Evolutionary conservation across 2,113 vertebrate genomes (phyloP).

Genomic region (Aythya baeri): DNA sequence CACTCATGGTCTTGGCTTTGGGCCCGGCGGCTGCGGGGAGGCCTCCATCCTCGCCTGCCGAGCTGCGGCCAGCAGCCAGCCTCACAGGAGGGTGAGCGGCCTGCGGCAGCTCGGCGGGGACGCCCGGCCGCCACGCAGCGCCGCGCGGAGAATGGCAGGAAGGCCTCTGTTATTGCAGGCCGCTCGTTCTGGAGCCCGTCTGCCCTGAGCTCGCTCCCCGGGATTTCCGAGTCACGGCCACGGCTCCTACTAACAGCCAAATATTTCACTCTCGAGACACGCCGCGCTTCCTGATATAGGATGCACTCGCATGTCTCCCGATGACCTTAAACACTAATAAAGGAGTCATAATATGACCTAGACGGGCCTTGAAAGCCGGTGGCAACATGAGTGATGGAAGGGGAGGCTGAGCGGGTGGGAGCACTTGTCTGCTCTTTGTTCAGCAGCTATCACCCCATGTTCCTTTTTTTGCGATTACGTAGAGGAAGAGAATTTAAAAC

Average conservation of each 20-base stretch:
- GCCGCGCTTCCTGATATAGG: constrained; percentile 89
- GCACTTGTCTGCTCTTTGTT: constrained; percentile 55
- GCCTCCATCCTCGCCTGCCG: neutral
- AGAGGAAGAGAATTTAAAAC: constrained; percentile 51
- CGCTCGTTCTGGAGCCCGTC: constrained; percentile 82
- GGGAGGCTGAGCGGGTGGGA: constrained; percentile 6
- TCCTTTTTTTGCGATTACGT: constrained; percentile 51
- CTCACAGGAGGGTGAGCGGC: neutral
- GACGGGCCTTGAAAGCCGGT: constrained; percentile 69
- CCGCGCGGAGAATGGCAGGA: constrained; percentile 88
- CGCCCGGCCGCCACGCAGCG: constrained; percentile 77
- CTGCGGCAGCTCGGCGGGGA: constrained; percentile 57
- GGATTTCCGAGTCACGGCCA: constrained; percentile 86
- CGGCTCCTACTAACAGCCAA: constrained; percentile 77
- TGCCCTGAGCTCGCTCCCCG: constrained; percentile 81
- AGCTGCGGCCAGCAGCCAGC: neutral
- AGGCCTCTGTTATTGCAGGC: constrained; percentile 82
- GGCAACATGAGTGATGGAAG: constrained; percentile 41
- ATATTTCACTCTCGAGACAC: constrained; percentile 86
- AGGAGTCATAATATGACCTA: constrained; percentile 85
- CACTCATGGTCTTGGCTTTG: neutral
- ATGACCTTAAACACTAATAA: constrained; percentile 91
- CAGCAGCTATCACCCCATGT: neutral
- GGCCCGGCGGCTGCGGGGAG: neutral
- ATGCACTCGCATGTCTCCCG: constrained; percentile 88